Conservation (phyloP, 2,113 vertebrate species). For the Platichthys flesus region DNA sequence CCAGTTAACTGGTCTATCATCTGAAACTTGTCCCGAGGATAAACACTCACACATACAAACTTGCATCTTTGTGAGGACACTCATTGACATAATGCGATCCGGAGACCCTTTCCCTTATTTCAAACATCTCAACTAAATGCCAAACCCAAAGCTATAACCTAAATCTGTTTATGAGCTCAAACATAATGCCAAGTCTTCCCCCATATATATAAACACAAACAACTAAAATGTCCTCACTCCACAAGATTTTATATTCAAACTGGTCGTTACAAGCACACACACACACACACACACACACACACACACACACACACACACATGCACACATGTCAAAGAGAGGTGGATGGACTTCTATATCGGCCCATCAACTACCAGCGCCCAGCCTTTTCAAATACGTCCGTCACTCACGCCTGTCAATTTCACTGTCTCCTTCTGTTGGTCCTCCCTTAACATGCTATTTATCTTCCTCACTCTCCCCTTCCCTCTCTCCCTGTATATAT, state of each 20-base stretch:
- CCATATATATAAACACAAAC: no score
- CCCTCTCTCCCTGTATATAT: background rate
- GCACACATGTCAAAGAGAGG: no score
- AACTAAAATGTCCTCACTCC: no score
- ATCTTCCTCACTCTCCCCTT: no score
- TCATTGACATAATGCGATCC: background rate
- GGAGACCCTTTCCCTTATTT: background rate
- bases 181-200: background rate
- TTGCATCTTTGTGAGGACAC: background rate
- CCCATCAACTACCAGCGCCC: background rate
- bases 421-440: no score
- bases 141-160: background rate
- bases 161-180: background rate
- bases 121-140: background rate
- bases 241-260: no score
- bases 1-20: background rate
- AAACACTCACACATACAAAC: background rate
- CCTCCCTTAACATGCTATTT: no score
- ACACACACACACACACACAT: no score
- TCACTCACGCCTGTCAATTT: no score
- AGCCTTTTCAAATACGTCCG: background rate
- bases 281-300: conserved; percentile 10
- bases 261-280: background rate
- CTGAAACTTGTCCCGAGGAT: no score
- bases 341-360: background rate